Evolutionary conservation across 2,888 invertebrate genomes (phyloP), one percentile per base, ranked within the genome.

Genomic region (Polylopha cassiicola): DNA sequence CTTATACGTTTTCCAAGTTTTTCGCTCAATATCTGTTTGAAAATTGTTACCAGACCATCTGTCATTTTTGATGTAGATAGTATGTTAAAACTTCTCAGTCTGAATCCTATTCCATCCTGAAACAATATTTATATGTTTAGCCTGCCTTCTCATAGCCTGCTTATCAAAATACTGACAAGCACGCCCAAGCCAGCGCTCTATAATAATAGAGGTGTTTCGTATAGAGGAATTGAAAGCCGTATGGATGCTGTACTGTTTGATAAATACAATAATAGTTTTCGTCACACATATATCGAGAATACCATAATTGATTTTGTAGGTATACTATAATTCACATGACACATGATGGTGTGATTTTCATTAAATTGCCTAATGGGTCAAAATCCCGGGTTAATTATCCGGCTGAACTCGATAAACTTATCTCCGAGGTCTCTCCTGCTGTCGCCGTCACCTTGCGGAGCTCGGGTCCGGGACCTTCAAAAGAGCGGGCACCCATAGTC

Each of bases 1-100:
- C 44, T 9, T 6, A 65, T 39, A 11, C 60, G 48, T 6, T 46
- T 43, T 0, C 24, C 47, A 0, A 72, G 11, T 39, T 72, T 73
- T 0, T 53, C 48, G 22, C 55, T 65, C 2, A 71, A 23, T 0
- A 67, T 43, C 42, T 64, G 69, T 46, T 73, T 84, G 0, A 78
- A 23, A 5, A 85, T 24, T 1, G 52, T 49, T 1, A 80, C 39
- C 0, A 84, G 6, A 2, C 68, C 54, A 15, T 76, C 69, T 0
- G 84, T 56, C 23, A 74, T 55, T 34, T 69, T 73, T 1, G 78
- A 77, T 0, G 62, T 34, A 11, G 81, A 73, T 10, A 86, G 43
- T 3, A 84, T 48, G 37, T 82, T 72, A 2, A 85, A 60, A 0
- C 57, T 61, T 37, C 72, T 76, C 21, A 84, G 37, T 47, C 75